Percentiles rank a stretch among this genome's conserved stretches.
These are phyloP conservation scores for Caprella mutica DNA, from an alignment of 2,888 invertebrate genomes.

Conservation along the genomic window DNA sequence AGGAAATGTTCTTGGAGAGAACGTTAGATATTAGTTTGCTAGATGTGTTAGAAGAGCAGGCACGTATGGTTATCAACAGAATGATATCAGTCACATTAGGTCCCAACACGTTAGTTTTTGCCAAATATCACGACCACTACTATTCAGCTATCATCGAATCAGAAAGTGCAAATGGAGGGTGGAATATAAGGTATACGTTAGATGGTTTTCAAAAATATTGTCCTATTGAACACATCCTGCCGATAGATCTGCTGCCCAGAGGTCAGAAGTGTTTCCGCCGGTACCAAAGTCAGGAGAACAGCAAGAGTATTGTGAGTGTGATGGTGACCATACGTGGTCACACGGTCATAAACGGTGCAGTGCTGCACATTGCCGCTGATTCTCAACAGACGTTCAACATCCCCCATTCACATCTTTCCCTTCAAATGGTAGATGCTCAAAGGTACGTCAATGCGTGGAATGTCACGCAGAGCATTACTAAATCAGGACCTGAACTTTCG, in stretches of 20 bases:
- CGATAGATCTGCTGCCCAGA: slow-evolving; percentile 25
- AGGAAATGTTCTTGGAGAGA: slow-evolving; percentile 19
- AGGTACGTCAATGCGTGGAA: slow-evolving; percentile 9
- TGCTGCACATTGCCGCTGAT: slow-evolving; percentile 19
- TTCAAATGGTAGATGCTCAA: not conserved
- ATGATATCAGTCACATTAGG: slow-evolving; percentile 20
- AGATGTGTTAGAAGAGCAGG: slow-evolving; percentile 18
- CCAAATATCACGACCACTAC: slow-evolving; percentile 28
- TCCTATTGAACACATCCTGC: slow-evolving; percentile 26
- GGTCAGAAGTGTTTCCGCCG: slow-evolving; percentile 23
- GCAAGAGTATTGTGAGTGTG: slow-evolving; percentile 2
- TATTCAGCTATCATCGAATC: slow-evolving; percentile 24
- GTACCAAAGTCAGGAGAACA: slow-evolving; percentile 20
- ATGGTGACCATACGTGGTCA: slow-evolving; percentile 17
- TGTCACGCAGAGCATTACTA: slow-evolving; percentile 24
- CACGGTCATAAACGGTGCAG: slow-evolving; percentile 7
- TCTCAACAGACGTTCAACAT: slow-evolving; percentile 14
- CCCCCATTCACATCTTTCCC: slow-evolving; percentile 20
- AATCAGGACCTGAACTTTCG: slow-evolving; percentile 27
- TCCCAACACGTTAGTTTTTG: slow-evolving; percentile 22
- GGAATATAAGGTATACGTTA: slow-evolving; percentile 24
- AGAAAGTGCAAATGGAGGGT: slow-evolving; percentile 15
- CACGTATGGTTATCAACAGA: slow-evolving; percentile 20
- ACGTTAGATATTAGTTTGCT: not conserved
- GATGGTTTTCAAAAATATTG: slow-evolving; percentile 19